A percentile compares a stretch with the other conserved stretches of the same genome.
Conservation (phyloP, 2,113 vertebrate genomes). For the Catharus minimus region DNA sequence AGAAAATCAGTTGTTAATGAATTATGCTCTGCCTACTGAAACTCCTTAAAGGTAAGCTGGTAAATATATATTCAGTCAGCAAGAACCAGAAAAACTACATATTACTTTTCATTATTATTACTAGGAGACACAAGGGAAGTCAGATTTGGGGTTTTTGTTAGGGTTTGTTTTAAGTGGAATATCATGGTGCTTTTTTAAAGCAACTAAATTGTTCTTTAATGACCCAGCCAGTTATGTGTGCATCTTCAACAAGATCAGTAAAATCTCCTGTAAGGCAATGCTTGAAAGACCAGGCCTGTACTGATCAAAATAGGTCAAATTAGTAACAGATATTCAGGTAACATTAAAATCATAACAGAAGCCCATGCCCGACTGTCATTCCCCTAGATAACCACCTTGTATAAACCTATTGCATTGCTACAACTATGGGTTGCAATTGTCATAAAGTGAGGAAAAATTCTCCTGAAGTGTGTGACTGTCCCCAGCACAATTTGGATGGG, state of each 20-base stretch:
- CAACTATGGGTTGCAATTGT: not conserved
- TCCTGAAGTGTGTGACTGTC: accelerated
- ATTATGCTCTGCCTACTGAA: not conserved
- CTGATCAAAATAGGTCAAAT: not conserved
- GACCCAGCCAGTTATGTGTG: accelerated
- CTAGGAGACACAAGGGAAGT: not conserved
- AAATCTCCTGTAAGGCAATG: not conserved
- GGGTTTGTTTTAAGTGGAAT: not conserved
- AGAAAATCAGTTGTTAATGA: not conserved
- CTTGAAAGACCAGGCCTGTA: not conserved
- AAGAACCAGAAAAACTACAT: accelerated
- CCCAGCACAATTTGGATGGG: accelerated
- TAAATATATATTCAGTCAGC: not conserved
- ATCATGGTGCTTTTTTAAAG: not conserved
- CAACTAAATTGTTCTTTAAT: not conserved
- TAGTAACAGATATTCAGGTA: not conserved
- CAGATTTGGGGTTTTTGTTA: accelerated
- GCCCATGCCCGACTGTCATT: not conserved
- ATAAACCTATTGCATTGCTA: not conserved
- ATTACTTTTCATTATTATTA: not conserved
- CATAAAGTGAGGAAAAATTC: not conserved
- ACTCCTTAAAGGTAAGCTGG: not conserved
- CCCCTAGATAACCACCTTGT: not conserved
- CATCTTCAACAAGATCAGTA: not conserved
- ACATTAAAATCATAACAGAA: not conserved